Percentiles rank a stretch among this genome's conserved stretches.
Evolutionary conservation across 2,797 vertebrate species (phyloP).

Genomic region (Hapalemur alaotrensis): DNA sequence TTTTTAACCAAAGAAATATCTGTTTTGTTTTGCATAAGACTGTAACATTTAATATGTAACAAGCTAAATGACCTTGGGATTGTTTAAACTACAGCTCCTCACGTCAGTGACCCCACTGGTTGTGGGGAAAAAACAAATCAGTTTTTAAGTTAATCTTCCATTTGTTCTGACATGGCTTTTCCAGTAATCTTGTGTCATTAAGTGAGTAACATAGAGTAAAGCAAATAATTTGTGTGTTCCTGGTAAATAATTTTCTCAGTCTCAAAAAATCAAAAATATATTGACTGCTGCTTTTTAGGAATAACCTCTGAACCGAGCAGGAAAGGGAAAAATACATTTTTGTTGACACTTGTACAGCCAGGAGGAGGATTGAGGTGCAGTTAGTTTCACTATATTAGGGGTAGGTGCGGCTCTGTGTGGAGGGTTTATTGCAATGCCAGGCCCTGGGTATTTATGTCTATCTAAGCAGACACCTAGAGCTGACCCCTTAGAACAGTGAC

Average conservation of each 20-base stretch:
- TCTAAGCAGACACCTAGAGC: rapidly evolving
- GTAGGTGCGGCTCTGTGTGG: rapidly evolving
- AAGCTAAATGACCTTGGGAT: conserved; percentile 74
- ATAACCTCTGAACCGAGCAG: conserved; percentile 61
- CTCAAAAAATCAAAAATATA: conserved; percentile 26
- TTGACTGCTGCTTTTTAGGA: conserved; percentile 69
- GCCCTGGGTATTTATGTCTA: rapidly evolving
- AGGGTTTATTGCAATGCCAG: rapidly evolving
- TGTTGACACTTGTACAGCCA: background rate
- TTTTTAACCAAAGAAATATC: conserved; percentile 69
- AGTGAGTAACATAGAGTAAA: conserved; percentile 46
- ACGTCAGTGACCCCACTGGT: conserved; percentile 58
- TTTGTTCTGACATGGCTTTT: conserved; percentile 70
- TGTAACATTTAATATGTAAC: conserved; percentile 75
- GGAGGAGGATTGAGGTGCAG: background rate
- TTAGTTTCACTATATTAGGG: rapidly evolving
- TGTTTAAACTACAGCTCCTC: conserved; percentile 76
- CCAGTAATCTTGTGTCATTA: conserved; percentile 61
- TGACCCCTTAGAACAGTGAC: background rate
- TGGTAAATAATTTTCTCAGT: conserved; percentile 65
- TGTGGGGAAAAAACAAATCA: background rate
- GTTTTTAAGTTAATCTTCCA: conserved; percentile 61
- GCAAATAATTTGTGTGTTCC: conserved; percentile 57
- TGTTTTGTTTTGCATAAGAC: conserved; percentile 72
- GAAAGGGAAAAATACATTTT: background rate